Evolutionary conservation across 2,113 vertebrate species (phyloP).

Genomic region (Haemorhous mexicanus): DNA sequence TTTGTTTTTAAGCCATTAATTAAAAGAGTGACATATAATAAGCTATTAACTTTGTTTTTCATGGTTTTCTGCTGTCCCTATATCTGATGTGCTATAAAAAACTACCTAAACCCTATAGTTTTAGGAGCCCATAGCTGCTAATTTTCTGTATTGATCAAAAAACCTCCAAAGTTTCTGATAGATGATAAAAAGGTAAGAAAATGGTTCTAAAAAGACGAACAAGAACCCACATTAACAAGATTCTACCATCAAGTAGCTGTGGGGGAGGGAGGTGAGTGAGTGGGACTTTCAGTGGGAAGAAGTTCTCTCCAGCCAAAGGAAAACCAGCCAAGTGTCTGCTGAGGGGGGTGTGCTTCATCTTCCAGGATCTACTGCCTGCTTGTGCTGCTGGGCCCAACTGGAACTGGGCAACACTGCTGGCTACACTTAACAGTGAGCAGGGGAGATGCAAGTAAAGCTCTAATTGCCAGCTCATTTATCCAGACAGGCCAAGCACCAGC

Average conservation of each 20-base stretch:
- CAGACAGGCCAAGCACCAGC: background rate
- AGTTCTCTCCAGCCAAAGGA: background rate
- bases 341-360: background rate
- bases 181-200: background rate
- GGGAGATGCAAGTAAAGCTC: background rate
- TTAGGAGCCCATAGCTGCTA: background rate
- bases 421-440: accelerated
- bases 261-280: background rate
- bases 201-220: background rate
- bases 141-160: background rate
- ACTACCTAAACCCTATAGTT: background rate
- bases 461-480: background rate
- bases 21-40: background rate
- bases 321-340: background rate
- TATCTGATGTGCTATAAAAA: background rate
- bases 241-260: background rate
- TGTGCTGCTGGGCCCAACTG: background rate
- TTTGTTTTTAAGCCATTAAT: conserved; percentile 2
- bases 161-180: background rate
- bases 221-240: background rate
- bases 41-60: background rate
- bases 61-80: background rate
- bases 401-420: background rate
- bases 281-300: background rate
- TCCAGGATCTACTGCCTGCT: background rate